Evolutionary conservation across 2,113 vertebrate species (phyloP), one percentile per base, ranked within the genome.

Genomic region (Alligator sinensis): DNA sequence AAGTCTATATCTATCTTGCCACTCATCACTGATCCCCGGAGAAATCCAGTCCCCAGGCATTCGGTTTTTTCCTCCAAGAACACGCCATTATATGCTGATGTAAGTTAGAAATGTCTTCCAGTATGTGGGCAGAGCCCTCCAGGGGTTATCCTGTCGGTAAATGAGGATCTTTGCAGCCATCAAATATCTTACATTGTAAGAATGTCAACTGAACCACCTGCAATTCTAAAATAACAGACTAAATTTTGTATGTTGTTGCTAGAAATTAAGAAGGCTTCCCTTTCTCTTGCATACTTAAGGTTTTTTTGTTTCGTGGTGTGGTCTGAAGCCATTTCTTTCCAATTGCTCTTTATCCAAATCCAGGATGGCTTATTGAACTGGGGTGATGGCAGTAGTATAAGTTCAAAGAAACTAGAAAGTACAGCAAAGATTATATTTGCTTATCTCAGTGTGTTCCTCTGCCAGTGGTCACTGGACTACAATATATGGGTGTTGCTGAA

Each of bases 171-270:
- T 34, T 54, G 68, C 91, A 91, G 72, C 85, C 62, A 87, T 92
- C 72, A 93, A 89, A 92, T 74, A 85, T 72, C 4, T 47, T 94
- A 72, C 77, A 75, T 1, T 95, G 80, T 82, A 89, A 93, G 90
- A 80, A 61, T 90, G 12, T 96, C 95, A 91, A 64, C 80, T 55
- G 90, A 81, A 62, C 27, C 60, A 76, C 80, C 84, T 84, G 28
- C 38, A 78, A 91, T n/a, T 82, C 89, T 94, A 93, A 90, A 96
- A 81, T 90, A 90, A 88, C 22, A 54, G 74, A 75, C 84, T 80
- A 60, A 4, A 55, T 89, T 93, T 77, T 15, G 3, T 79, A 38
- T 92, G 24, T 59, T 62, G 54, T 60, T 92, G 81, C 76, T 80
- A 70, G 68, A 72, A 38, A n/a, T 92, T 87, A 92, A 87, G 61